Percentiles rank a stretch among this genome's conserved stretches.
Conservation (phyloP, 1,140 invertebrate genomes). For the Pseudomyrmex pallidus region DNA sequence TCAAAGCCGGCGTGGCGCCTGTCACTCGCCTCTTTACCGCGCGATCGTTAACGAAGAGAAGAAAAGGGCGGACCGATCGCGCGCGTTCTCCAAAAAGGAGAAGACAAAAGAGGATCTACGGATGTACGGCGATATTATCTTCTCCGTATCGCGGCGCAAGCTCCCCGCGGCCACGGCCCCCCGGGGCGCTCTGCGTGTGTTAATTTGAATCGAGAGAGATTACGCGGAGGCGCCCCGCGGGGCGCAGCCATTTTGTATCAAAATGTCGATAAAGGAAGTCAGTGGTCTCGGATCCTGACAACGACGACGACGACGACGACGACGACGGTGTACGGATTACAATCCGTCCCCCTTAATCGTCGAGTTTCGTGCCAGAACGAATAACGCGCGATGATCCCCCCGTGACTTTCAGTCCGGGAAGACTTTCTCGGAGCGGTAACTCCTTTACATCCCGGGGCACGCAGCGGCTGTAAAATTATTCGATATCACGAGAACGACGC, state of each 20-base stretch:
- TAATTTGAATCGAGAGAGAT: conserved; percentile 86
- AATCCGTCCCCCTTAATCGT: conserved; percentile 63
- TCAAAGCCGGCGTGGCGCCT: conserved; percentile 75
- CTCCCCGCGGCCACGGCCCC: conserved; percentile 70
- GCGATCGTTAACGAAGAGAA: conserved; percentile 70
- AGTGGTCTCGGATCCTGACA: conserved; percentile 65
- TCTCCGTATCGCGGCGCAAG: conserved; percentile 69
- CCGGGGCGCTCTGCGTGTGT: conserved; percentile 84
- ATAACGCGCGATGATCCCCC: conserved; percentile 31
- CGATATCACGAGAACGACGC: conserved; percentile 14
- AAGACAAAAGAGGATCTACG: conserved; percentile 67
- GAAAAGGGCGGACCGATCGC: conserved; percentile 52
- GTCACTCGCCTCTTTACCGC: conserved; percentile 73
- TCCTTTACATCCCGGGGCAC: conserved; percentile 20
- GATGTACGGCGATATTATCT: conserved; percentile 77
- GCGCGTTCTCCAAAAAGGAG: conserved; percentile 62
- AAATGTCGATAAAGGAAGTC: conserved; percentile 85
- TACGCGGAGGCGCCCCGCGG: conserved; percentile 84
- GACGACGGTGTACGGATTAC: conserved; percentile 29
- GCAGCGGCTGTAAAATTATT: conserved; percentile 32
- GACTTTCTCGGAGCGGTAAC: not conserved
- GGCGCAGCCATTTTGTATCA: conserved; percentile 85
- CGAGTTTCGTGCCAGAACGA: conserved; percentile 17
- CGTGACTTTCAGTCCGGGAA: not conserved
- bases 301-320: conserved; percentile 4